phyloP scores from a whole-genome alignment of 1,140 invertebrate genomes.

The Metopolophium dirhodum region DNA sequence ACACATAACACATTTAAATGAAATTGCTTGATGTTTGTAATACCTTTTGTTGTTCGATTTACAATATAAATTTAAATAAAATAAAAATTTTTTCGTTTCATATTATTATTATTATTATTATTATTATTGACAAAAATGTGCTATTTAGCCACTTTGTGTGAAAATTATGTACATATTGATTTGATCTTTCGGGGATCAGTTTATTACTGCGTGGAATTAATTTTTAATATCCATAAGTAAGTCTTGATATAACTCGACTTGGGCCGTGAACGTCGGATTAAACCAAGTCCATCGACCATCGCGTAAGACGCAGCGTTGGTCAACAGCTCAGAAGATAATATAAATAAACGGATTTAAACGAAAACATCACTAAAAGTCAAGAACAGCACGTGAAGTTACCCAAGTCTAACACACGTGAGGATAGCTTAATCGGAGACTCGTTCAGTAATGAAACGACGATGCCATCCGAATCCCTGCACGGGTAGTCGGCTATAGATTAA shows the following conservation, averaged over 20 bases:
- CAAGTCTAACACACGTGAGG: background rate
- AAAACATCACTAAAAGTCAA: slow-evolving; percentile 7
- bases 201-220: background rate
- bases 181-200: background rate
- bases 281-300: background rate
- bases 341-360: background rate
- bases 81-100: background rate
- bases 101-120: no score
- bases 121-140: background rate
- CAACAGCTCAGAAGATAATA: background rate
- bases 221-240: background rate
- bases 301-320: background rate
- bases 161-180: no score
- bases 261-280: no score
- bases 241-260: background rate
- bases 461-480: background rate
- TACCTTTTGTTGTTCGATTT: background rate
- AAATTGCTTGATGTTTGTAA: background rate
- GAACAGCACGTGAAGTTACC: background rate
- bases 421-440: background rate
- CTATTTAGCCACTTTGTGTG: no score
- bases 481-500: background rate
- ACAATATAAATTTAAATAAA: background rate
- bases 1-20: background rate
- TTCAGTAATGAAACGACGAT: background rate